A percentile compares a stretch with the other conserved stretches of the same genome.
These are phyloP conservation scores for Pedetes capensis DNA, from an alignment of 2,113 vertebrate genomes.

Conservation along the genomic window DNA sequence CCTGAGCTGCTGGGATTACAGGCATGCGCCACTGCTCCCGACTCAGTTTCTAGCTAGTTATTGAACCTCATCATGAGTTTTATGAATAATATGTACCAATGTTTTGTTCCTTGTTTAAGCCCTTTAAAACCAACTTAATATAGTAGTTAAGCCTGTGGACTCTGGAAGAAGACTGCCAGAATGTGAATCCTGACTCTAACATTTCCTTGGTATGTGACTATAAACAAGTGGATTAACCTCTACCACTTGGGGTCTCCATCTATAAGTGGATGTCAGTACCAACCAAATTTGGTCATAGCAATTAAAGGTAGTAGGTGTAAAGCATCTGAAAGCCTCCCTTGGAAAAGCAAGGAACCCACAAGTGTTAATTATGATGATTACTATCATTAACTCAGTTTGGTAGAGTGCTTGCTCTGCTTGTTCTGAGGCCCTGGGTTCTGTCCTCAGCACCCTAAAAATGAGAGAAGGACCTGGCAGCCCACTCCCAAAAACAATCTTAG, in stretches of 20 bases:
- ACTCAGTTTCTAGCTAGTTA: neutral
- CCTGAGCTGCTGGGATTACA: too few relatives aligned
- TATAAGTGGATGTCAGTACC: neutral
- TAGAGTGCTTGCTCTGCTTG: too few relatives aligned
- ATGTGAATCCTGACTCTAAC: neutral
- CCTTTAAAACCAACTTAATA: neutral
- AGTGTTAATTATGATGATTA: neutral
- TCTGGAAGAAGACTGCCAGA: neutral
- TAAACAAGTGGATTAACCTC: neutral
- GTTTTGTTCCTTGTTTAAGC: neutral
- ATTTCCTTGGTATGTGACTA: neutral
- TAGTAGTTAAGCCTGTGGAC: neutral
- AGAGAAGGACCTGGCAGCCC: too few relatives aligned
- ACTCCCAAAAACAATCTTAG: too few relatives aligned
- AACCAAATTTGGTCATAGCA: neutral
- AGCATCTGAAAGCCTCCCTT: neutral
- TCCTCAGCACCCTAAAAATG: too few relatives aligned
- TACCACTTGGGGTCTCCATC: neutral
- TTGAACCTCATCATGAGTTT: neutral
- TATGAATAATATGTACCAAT: neutral
- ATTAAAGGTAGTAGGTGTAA: neutral
- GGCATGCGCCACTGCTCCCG: too few relatives aligned
- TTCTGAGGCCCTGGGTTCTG: too few relatives aligned
- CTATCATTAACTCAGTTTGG: neutral
- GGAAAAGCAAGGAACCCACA: neutral